Evolutionary conservation across 37 sponge, comb jelly and placozoan genomes (phyloP).

Genomic region (Theonella swinhoei): DNA sequence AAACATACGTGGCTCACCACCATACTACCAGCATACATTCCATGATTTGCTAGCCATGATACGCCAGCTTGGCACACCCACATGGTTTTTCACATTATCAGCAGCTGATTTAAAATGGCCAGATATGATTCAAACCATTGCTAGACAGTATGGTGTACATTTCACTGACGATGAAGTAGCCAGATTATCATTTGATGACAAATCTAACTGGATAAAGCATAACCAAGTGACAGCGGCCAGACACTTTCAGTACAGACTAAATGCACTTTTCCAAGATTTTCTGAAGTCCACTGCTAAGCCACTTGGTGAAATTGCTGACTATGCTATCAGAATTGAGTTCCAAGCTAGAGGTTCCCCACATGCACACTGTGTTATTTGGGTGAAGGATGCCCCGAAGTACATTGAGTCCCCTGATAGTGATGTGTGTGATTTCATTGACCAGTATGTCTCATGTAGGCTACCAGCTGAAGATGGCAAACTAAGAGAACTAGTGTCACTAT

Average conservation of each 20-base stretch:
- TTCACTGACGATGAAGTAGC: constrained; percentile 27
- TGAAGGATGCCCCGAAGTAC: constrained; percentile 27
- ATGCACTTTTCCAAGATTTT: too few species aligned
- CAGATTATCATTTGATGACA: constrained; percentile 4
- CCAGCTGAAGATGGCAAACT: constrained; percentile 8
- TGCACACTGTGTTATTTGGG: constrained; percentile 30
- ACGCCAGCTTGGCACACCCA: too few species aligned
- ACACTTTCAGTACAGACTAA: constrained; percentile 22
- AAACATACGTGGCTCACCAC: constrained; percentile 30
- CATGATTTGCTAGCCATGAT: too few species aligned
- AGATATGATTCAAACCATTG: constrained; percentile 43
- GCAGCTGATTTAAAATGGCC: constrained; percentile 56
- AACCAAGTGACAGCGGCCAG: too few species aligned
- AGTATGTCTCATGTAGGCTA: neutral
- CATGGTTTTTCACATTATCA: constrained; percentile 28
- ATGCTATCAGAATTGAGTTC: constrained; percentile 50
- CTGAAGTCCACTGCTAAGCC: constrained; percentile 16
- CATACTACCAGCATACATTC: constrained; percentile 31
- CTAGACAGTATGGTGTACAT: constrained; percentile 35
- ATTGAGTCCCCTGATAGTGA: neutral
- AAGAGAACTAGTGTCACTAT: neutral
- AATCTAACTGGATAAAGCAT: too few species aligned
- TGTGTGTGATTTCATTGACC: constrained; percentile 30
- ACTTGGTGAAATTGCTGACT: constrained; percentile 20
- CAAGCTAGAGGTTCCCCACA: constrained; percentile 45